Conservation (phyloP, 2,888 invertebrate species). For the Drosophila anomelani region DNA sequence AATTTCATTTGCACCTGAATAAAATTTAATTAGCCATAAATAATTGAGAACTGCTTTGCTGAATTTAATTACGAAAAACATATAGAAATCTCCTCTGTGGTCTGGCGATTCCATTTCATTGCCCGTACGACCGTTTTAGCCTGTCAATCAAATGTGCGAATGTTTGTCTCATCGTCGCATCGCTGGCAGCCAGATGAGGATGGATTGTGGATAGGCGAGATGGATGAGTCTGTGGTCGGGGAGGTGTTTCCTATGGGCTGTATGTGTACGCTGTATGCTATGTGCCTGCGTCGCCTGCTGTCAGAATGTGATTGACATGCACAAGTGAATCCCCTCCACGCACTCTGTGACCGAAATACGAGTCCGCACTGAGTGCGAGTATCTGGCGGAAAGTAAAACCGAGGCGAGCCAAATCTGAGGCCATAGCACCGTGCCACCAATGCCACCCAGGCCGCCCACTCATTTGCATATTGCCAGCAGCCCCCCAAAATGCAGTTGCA, state of each 20-base stretch:
- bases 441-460: conserved; percentile 45
- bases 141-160: conserved; percentile 61
- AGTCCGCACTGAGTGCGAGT: conserved; percentile 40
- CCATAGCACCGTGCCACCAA: conserved; percentile 27
- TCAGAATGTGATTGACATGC: conserved; percentile 76
- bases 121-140: conserved; percentile 35
- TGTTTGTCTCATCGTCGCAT: conserved; percentile 53
- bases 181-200: conserved; percentile 46
- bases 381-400: conserved; percentile 40
- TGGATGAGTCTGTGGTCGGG: conserved; percentile 28
- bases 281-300: conserved; percentile 56
- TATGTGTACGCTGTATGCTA: neutral
- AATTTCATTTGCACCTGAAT: conserved; percentile 44
- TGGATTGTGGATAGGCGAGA: conserved; percentile 23
- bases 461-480: conserved; percentile 66
- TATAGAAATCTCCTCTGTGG: neutral
- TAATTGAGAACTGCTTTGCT: conserved; percentile 43
- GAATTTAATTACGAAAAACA: conserved; percentile 27
- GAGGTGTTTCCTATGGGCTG: conserved; percentile 40
- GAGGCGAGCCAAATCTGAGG: conserved; percentile 38
- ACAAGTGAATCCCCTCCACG: conserved; percentile 65
- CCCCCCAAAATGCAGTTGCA: conserved; percentile 16
- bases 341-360: conserved; percentile 47
- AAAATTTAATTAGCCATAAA: conserved; percentile 57
- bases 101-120: conserved; percentile 24